Conservation (phyloP, 2,797 vertebrate species). For the Austrolebias charrua region DNA sequence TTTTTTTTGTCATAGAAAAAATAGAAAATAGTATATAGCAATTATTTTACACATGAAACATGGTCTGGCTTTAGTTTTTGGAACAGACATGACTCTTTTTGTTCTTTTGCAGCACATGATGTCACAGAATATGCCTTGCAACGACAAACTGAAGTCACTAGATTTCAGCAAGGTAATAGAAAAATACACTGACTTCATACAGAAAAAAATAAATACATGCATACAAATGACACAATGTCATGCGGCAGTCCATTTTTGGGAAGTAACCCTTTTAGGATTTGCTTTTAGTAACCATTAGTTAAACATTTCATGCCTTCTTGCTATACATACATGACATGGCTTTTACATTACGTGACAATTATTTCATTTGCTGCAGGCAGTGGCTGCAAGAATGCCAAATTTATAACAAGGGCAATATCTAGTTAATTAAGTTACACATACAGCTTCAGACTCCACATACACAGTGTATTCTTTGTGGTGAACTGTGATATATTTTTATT, state of each 20-base stretch:
- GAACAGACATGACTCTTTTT: slow-evolving; percentile 64
- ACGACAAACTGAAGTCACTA: slow-evolving; percentile 68
- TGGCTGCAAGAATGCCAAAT: slow-evolving; percentile 22
- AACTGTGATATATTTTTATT: background rate
- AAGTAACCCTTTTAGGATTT: slow-evolving; percentile 74
- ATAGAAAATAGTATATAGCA: slow-evolving; percentile 80
- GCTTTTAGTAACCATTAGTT: slow-evolving; percentile 70
- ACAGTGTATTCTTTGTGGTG: slow-evolving; percentile 22
- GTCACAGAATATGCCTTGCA: slow-evolving; percentile 76
- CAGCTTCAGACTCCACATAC: slow-evolving; percentile 27
- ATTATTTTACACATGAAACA: slow-evolving; percentile 77
- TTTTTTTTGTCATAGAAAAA: slow-evolving; percentile 78
- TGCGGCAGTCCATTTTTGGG: slow-evolving; percentile 79
- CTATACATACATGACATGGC: slow-evolving; percentile 74
- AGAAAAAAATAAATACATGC: slow-evolving; percentile 78
- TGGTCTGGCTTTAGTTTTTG: slow-evolving; percentile 74
- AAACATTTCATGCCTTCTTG: slow-evolving; percentile 78
- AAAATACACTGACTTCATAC: slow-evolving; percentile 63
- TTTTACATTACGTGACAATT: slow-evolving; percentile 60
- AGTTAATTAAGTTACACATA: slow-evolving; percentile 26
- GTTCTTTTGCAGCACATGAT: slow-evolving; percentile 71
- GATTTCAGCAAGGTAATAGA: slow-evolving; percentile 56
- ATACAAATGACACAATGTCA: slow-evolving; percentile 80
- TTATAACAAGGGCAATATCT: slow-evolving; percentile 38
- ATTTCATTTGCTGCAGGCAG: slow-evolving; percentile 40